Base-by-base conservation (phyloP, 2,113 vertebrate genomes). In the Oreochromis spilurus region DNA sequence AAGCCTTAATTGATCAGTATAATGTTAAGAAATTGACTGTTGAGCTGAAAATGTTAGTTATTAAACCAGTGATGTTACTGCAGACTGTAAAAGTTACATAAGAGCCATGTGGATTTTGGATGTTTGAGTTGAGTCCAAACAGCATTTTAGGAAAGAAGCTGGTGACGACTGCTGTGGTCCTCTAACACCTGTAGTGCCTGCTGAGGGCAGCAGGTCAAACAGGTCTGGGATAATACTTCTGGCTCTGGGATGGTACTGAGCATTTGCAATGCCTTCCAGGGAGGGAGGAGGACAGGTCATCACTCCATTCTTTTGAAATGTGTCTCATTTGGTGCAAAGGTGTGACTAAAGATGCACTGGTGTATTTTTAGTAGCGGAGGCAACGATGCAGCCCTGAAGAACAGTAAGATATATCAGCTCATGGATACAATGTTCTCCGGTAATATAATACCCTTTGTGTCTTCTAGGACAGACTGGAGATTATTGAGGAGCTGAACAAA, bases 401-500 rank as follows among this genome's bases (percentile, higher is more conserved):
- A 26, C 40, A 72, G 0, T 0, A 45, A 45, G 38, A 45, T 10
- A 45, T 3, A 26, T 45, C 38, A 7, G 13, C 5, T 2, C 1
- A 1, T 45, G 21, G 16, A 50, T 19, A 19, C 26, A 0, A 17
- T 72, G 67, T 19, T 21, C 16, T 45, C 17, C 55, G 11, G 16
- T 72, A 26, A 72, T 29, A 6, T 53, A 11, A 40, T 10, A 5
- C 43, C 45, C 2, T 6, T 4, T 90, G 40, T 77, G 2, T 82
- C 62, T 91, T 95, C 36, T 84, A 99, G 98, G 96, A 93, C 72
- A 97, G 97, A 82, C 92, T 88, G 65, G 94, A 97, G 87, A 94
- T 96, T 87, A 91, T 97, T 6, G 96, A 98, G 87, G 97, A 98
- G 50, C 95, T 99, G 94, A 98, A 98, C 88, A 98, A 98, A 90